Evolutionary conservation across 2,888 invertebrate species (phyloP), one percentile per base, ranked within the genome.

Genomic region (Dynastes grantii): DNA sequence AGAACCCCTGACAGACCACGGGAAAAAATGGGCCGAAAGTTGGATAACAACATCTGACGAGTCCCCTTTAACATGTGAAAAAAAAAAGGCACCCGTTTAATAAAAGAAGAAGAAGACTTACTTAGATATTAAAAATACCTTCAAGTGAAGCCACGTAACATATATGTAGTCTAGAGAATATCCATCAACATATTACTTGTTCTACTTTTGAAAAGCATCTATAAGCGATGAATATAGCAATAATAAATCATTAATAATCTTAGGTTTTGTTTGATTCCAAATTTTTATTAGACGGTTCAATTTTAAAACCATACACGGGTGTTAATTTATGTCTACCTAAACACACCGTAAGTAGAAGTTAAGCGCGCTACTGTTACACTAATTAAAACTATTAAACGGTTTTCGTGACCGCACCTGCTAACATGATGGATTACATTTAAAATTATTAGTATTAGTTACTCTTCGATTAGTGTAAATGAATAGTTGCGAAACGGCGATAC

Each of bases 391-490:
- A 55, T 58, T 45, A 55, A 58, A 68, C 53, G 55, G 16, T 58
- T 58, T 77, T 77, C 27, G 53, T 49, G 67, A 53, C 68, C 55
- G 27, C 67, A 55, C 67, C 58, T 68, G 45, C 29, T 58, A 29
- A 55, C 2, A 16, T 77, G 77, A 77, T 68, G 16, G 32, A 76
- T 76, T 76, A 67, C 49, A 55, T 67, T 68, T 67, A 65, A 53
- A 76, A 67, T 76, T 58, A 76, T 32, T 76, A 65, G 27, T 55
- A 76, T 76, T 76, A 67, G 65, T 67, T 29, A 16, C 29, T 51
- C 29, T 22, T 13, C 3, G 29, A 27, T 8, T 29, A 68, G 49
- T 51, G n/a, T 29, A 51, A 51, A 68, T 51, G 22, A 58, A 58
- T 5, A 58, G 22, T 58, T 16, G 51, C 5, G 68, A 63, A 51